Evolutionary conservation across 2,888 invertebrate genomes (phyloP).

Genomic region (Nudaria mundana): DNA sequence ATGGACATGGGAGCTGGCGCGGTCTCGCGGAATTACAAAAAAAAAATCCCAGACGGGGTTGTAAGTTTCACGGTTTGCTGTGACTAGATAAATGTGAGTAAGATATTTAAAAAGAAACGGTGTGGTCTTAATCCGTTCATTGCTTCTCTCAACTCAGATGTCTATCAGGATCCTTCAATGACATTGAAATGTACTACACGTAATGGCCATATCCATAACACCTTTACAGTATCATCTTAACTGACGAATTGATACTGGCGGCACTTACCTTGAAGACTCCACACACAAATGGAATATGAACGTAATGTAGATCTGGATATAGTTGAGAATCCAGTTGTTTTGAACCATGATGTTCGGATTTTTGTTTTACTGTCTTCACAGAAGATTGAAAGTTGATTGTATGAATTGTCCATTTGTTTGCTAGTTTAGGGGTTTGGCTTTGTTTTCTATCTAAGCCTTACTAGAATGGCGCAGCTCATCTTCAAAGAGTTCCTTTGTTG

Average conservation of each 20-base stretch:
- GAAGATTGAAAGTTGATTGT: no score
- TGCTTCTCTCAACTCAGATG: no score
- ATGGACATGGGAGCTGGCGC: no score
- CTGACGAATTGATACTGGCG: conserved; percentile 40
- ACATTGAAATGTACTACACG: conserved; percentile 19
- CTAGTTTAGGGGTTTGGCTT: neutral
- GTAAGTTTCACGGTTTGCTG: no score
- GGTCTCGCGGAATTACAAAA: no score
- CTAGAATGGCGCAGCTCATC: neutral
- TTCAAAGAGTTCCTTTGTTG: neutral
- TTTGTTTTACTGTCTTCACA: no score
- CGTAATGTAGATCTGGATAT: neutral
- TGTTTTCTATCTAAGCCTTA: neutral
- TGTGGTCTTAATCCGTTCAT: no score
- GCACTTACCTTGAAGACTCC: conserved; percentile 22
- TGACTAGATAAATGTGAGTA: no score
- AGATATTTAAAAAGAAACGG: no score
- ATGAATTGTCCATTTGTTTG: neutral
- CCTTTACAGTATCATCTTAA: conserved; percentile 23
- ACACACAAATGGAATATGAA: neutral
- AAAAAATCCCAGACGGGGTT: no score
- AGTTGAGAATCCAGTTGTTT: neutral
- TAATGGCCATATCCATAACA: conserved; percentile 27
- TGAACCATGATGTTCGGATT: no score
- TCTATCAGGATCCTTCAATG: no score